Conservation (phyloP, 2,113 vertebrate species). For the Argyrosomus japonicus region DNA sequence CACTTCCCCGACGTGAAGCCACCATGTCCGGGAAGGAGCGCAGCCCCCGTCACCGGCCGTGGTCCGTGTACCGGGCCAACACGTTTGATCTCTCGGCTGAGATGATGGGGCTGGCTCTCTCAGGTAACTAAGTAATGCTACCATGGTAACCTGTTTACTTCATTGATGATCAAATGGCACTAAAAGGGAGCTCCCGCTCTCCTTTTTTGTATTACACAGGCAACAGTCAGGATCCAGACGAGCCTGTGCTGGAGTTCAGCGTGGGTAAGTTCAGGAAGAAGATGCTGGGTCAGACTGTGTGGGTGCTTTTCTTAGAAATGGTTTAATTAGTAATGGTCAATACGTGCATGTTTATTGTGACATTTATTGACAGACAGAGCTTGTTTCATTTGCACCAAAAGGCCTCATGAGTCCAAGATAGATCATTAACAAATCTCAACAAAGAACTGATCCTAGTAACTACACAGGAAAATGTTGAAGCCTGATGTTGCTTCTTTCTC, state of each 20-base stretch:
- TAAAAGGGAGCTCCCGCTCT: background rate
- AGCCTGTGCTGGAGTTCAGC: slow-evolving; percentile 98
- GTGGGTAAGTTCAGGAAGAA: slow-evolving; percentile 87
- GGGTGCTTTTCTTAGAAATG: no score
- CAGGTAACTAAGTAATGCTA: slow-evolving; percentile 85
- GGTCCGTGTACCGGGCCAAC: slow-evolving; percentile 92
- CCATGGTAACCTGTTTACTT: slow-evolving; percentile 51
- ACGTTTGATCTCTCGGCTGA: slow-evolving; percentile 95
- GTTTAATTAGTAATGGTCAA: background rate
- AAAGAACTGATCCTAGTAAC: background rate
- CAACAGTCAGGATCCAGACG: slow-evolving; percentile 96
- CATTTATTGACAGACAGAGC: background rate
- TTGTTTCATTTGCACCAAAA: background rate
- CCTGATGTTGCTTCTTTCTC: background rate
- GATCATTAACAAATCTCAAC: background rate
- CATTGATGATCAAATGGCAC: slow-evolving; percentile 28
- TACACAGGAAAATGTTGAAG: background rate
- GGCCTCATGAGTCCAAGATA: background rate
- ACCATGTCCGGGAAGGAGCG: slow-evolving; percentile 94
- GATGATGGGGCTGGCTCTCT: slow-evolving; percentile 93
- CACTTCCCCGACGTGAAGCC: slow-evolving; percentile 71
- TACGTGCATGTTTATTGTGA: background rate
- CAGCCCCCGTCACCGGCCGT: slow-evolving; percentile 95
- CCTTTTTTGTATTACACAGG: slow-evolving; percentile 82
- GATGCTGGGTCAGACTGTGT: background rate